A percentile compares a stretch with the other conserved stretches of the same genome.
These are phyloP conservation scores for Platysternon megacephalum DNA, from an alignment of 2,113 vertebrate species.

Conservation along the genomic window DNA sequence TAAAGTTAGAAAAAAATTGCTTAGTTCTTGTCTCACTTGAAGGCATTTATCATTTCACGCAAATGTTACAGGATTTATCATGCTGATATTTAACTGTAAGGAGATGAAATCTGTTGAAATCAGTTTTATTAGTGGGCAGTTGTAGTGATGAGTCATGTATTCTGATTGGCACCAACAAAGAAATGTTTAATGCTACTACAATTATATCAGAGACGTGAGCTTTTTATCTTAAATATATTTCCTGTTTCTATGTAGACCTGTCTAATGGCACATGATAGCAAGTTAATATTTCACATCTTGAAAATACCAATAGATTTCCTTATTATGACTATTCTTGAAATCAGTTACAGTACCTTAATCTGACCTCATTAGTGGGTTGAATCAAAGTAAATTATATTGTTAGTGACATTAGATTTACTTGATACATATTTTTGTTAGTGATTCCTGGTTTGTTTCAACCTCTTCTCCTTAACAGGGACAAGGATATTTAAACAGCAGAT, in stretches of 20 bases:
- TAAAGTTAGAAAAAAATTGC: neutral
- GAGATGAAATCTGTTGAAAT: neutral
- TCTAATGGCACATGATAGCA: neutral
- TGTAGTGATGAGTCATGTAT: neutral
- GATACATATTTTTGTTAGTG: neutral
- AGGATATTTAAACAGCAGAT: neutral
- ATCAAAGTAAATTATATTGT: neutral
- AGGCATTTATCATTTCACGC: neutral
- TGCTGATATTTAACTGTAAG: neutral
- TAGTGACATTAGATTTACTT: neutral
- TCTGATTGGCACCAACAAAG: neutral
- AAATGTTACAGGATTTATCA: neutral
- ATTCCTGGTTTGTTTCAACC: neutral
- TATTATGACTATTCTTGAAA: constrained; percentile 16
- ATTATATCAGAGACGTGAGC: neutral
- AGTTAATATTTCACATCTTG: neutral
- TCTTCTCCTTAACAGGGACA: neutral
- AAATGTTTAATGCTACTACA: neutral
- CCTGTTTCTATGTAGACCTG: neutral
- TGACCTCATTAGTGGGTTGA: neutral
- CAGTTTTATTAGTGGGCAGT: neutral
- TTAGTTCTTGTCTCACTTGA: neutral
- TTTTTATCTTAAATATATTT: neutral
- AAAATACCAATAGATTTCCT: neutral
- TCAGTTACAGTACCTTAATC: neutral